These are phyloP conservation scores for Delphinus delphis DNA, from an alignment of 2,113 vertebrate genomes.

Conservation along the genomic window DNA sequence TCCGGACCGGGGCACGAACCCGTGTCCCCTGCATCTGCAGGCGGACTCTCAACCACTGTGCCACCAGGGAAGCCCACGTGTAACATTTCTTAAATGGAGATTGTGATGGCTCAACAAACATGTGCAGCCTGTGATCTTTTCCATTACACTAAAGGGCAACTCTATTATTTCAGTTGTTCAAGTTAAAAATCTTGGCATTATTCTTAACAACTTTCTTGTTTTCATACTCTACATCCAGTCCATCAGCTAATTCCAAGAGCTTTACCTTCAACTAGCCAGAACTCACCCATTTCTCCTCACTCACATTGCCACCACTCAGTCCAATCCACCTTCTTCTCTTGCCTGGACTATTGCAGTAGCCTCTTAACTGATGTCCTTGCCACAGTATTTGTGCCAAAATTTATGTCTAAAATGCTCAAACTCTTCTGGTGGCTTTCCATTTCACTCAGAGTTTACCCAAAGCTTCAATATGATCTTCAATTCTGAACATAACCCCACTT, in stretches of 20 bases:
- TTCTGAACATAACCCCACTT: neutral
- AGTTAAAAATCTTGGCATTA: neutral
- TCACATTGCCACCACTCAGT: neutral
- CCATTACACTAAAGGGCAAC: neutral
- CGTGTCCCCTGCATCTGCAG: too few relatives aligned
- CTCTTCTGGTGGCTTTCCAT: neutral
- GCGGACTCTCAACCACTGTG: too few relatives aligned
- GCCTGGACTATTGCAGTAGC: rapidly evolving
- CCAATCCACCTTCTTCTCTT: neutral
- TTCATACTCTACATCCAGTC: neutral
- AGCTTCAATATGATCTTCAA: neutral
- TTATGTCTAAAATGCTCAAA: neutral
- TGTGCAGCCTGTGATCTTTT: neutral
- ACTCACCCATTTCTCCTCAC: neutral
- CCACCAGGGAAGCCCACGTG: neutral
- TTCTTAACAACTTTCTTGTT: neutral
- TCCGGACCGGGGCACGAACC: too few relatives aligned
- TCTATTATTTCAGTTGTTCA: neutral
- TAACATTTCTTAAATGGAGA: neutral
- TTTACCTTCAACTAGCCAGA: neutral
- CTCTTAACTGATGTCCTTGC: neutral
- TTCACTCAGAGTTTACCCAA: neutral
- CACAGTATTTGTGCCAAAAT: neutral
- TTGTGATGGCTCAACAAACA: neutral
- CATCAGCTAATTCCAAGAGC: neutral